These are phyloP conservation scores for Pemphigus obesinymphae DNA, from an alignment of 1,140 invertebrate species.

Conservation along the genomic window DNA sequence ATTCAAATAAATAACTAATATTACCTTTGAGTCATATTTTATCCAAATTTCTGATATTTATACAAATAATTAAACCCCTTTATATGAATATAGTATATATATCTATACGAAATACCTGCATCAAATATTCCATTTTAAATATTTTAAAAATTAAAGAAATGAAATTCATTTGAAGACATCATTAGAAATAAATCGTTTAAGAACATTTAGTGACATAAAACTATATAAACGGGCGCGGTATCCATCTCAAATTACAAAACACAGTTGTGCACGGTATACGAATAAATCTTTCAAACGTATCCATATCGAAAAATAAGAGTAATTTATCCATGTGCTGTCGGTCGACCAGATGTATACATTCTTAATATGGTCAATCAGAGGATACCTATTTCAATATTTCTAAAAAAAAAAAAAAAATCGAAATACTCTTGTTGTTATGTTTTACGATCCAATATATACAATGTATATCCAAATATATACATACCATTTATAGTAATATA, in stretches of 20 bases:
- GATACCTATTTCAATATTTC: background rate
- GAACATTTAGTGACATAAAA: background rate
- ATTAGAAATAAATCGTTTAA: background rate
- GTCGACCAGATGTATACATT: background rate
- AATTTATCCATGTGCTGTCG: background rate
- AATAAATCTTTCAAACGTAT: conserved; percentile 17
- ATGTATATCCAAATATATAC: background rate
- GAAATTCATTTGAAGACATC: background rate
- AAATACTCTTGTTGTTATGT: background rate
- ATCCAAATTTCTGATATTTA: background rate
- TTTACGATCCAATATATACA: conserved; percentile 4
- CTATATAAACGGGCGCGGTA: background rate
- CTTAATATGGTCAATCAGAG: background rate
- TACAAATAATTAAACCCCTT: too few species aligned
- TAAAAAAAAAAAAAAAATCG: background rate
- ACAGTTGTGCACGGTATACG: background rate
- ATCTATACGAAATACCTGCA: too few species aligned
- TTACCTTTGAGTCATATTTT: background rate
- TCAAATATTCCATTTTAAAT: too few species aligned
- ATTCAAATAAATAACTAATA: background rate
- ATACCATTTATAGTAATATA: background rate
- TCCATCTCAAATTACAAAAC: conserved; percentile 13
- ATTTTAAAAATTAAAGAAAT: too few species aligned
- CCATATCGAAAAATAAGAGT: background rate
- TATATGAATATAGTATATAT: too few species aligned